These are phyloP conservation scores for Acronicta psi DNA, from an alignment of 2,888 invertebrate genomes.

Conservation along the genomic window DNA sequence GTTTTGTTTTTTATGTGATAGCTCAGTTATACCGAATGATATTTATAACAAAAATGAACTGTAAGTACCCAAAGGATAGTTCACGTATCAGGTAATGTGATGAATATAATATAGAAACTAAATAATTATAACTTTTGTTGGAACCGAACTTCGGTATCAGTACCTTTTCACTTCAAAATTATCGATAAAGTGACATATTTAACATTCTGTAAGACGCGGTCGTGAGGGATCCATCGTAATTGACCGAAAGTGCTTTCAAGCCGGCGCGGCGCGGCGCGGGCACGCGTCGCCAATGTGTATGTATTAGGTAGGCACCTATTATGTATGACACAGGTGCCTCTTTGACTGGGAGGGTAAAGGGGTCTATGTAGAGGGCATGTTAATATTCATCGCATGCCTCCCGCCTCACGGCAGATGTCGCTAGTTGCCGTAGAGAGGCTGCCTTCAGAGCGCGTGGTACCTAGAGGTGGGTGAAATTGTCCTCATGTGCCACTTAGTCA, in stretches of 20 bases:
- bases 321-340: constrained; percentile 15
- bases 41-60: no score
- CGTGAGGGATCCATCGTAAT: constrained; percentile 3
- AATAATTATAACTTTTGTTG: no score
- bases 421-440: not conserved
- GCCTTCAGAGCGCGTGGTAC: not conserved
- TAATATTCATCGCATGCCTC: constrained; percentile 14
- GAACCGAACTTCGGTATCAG: no score
- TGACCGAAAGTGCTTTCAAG: constrained; percentile 15
- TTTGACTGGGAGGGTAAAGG: not conserved
- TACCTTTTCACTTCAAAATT: not conserved
- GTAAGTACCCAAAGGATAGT: no score
- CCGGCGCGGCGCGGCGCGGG: not conserved
- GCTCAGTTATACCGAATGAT: no score
- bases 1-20: constrained; percentile 7
- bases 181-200: not conserved
- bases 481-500: not conserved
- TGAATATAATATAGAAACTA: no score
- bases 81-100: no score
- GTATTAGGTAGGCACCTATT: no score
- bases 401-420: constrained; percentile 17
- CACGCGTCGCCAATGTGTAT: constrained; percentile 27
- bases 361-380: not conserved
- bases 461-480: not conserved
- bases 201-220: constrained; percentile 5